Evolutionary conservation across 2,113 vertebrate species (phyloP).

Genomic region (Synodontis membranacea): DNA sequence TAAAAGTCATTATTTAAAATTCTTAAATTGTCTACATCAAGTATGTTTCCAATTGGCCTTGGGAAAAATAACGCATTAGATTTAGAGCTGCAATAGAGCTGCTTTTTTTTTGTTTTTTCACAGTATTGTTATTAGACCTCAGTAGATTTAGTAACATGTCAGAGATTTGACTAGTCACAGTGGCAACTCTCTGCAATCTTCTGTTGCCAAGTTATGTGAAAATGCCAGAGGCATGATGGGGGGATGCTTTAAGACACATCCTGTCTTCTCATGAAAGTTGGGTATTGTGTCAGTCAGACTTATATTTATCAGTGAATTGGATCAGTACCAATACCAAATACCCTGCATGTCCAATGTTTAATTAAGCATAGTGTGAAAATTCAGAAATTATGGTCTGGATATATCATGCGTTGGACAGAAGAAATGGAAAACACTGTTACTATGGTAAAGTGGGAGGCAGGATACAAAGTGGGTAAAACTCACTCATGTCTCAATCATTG

Average conservation of each 20-base stretch:
- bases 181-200: not conserved
- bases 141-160: not conserved
- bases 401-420: not conserved
- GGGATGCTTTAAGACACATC: not conserved
- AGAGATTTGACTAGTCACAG: not conserved
- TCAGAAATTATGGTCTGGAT: not conserved
- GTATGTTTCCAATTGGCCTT: not conserved
- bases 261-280: not conserved
- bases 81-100: not conserved
- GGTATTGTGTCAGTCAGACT: not conserved
- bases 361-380: not conserved
- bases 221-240: not conserved
- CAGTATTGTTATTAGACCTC: not conserved
- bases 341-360: not conserved
- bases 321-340: slow-evolving; percentile 15
- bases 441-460: not conserved
- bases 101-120: not conserved
- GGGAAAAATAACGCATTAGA: not conserved
- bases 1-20: not conserved
- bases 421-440: not conserved
- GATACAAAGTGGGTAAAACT: not conserved
- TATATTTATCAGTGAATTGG: not conserved
- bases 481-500: not conserved
- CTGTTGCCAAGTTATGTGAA: not conserved
- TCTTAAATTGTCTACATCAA: not conserved